Conservation (phyloP, 2,797 vertebrate genomes). For the Luscinia luscinia region DNA sequence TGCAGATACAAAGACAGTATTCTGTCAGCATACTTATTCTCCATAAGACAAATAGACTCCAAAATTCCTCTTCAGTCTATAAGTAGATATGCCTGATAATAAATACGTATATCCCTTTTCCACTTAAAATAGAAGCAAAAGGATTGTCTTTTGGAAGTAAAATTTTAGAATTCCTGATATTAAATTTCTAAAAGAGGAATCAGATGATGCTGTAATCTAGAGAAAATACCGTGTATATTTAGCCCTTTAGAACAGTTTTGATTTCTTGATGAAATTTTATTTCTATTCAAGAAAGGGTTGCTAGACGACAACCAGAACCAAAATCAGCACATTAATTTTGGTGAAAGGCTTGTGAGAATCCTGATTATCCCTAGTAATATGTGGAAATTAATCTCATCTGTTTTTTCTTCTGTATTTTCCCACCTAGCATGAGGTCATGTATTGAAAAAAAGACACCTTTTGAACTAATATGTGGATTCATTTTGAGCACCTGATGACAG, state of each 20-base stretch:
- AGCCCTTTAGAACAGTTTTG: background rate
- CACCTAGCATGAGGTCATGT: background rate
- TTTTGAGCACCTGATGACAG: background rate
- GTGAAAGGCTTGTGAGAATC: background rate
- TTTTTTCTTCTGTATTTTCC: background rate
- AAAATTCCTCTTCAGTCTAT: background rate
- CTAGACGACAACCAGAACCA: background rate
- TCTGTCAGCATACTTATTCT: background rate
- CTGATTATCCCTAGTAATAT: background rate
- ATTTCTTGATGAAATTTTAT: constrained; percentile 3
- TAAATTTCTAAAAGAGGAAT: background rate
- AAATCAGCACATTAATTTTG: background rate
- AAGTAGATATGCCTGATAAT: background rate
- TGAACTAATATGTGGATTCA: background rate
- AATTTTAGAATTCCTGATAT: background rate
- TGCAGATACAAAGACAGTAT: background rate
- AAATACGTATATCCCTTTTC: background rate
- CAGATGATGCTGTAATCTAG: background rate
- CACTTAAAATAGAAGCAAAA: background rate
- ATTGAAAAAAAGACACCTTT: background rate
- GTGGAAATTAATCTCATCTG: background rate
- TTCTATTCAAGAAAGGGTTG: background rate
- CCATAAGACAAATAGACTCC: background rate
- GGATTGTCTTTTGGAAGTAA: background rate
- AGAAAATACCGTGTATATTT: background rate